phyloP scores from a whole-genome alignment of 64 coral and sea anemone species.

The Montipora foliosa region DNA sequence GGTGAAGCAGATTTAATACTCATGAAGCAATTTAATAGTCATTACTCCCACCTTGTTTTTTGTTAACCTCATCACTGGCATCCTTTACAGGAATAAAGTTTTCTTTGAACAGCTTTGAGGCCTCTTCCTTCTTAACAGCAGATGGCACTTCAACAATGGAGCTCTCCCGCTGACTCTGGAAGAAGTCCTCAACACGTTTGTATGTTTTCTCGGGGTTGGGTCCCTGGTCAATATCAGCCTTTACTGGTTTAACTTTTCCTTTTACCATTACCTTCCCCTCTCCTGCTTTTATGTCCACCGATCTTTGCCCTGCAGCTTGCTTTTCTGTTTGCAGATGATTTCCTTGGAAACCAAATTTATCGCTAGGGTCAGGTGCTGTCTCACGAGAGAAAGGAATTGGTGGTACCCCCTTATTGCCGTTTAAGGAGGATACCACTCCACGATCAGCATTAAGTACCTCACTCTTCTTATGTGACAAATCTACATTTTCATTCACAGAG shows the following conservation, averaged over 20 bases:
- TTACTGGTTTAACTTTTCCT: conserved; percentile 78
- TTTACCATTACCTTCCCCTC: conserved; percentile 88
- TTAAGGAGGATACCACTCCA: neutral
- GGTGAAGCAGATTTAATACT: neutral
- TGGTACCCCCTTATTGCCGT: neutral
- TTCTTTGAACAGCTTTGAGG: conserved; percentile 77
- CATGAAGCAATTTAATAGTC: no score
- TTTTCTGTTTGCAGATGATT: conserved; percentile 46
- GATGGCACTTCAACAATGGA: conserved; percentile 94
- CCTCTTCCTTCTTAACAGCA: conserved; percentile 89
- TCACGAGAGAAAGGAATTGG: conserved; percentile 6
- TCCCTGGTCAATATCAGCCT: conserved; percentile 78
- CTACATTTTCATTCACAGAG: neutral
- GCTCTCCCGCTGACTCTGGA: conserved; percentile 84
- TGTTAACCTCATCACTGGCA: conserved; percentile 80
- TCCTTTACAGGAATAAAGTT: conserved; percentile 85
- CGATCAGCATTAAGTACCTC: conserved; percentile 14
- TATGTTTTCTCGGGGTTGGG: conserved; percentile 81
- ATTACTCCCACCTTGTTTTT: neutral
- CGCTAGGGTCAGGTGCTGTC: neutral
- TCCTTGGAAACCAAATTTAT: conserved; percentile 18
- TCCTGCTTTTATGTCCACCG: neutral
- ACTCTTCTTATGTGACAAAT: neutral
- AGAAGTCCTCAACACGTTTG: conserved; percentile 92
- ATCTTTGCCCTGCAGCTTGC: neutral